Evolutionary conservation across 2,797 vertebrate genomes (phyloP).

Genomic region (Aselliscus stoliczkanus): DNA sequence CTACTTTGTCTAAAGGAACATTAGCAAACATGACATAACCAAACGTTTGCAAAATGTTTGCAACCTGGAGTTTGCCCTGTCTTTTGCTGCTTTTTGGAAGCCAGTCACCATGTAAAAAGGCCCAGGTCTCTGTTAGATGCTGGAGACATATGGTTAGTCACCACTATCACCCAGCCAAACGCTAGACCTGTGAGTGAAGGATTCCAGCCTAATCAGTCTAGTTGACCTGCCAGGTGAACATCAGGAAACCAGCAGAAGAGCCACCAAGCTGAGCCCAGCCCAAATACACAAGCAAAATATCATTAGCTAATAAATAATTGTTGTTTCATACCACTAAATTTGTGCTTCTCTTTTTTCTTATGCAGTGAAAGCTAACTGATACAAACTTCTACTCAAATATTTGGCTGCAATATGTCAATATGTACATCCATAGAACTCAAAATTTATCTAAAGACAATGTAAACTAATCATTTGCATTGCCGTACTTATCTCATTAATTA

Average conservation of each 20-base stretch:
- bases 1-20: background rate
- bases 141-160: background rate
- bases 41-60: background rate
- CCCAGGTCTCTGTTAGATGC: background rate
- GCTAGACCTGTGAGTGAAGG: background rate
- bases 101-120: background rate
- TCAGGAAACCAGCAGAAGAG: background rate
- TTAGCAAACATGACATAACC: background rate
- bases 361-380: background rate
- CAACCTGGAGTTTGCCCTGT: background rate
- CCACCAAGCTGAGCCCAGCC: background rate
- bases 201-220: background rate
- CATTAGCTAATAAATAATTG: background rate
- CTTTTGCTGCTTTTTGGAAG: conserved; percentile 1
- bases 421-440: background rate
- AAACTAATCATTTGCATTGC: background rate
- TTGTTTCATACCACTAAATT: background rate
- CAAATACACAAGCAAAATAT: background rate
- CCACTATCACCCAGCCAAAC: background rate
- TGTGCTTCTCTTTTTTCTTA: background rate
- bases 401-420: background rate
- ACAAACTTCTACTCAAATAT: background rate
- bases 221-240: background rate
- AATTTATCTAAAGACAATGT: background rate
- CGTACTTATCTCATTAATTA: conserved; percentile 10